Evolutionary conservation across 2,888 invertebrate species (phyloP), one percentile per base, ranked within the genome.

Genomic region (Lamproptera curius): DNA sequence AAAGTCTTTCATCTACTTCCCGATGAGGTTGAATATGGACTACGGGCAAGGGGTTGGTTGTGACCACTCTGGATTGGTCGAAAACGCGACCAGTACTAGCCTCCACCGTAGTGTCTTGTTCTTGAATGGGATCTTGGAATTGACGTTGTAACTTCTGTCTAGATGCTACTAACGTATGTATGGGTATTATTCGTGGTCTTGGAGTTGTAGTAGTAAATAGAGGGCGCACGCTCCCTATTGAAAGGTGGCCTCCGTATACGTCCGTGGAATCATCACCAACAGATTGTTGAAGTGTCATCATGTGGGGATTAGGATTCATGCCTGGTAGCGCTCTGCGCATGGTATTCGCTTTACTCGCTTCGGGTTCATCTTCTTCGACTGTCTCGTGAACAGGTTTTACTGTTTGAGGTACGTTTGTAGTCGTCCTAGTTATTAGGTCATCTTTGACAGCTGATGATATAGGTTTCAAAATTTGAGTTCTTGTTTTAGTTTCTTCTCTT

Each of bases 231-330:
- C 92, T 89, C 47, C 89, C 90, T 13, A 90, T 90, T 0, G 91
- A 91, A 10, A 91, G 73, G 16, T 92, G 90, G 26, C 90, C 89
- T 23, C 92, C 92, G 55, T 93, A 93, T 1, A 93, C 91, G 59
- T 93, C 93, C 1, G 91, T 89, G 2, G 91, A 89, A 63, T 93
- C 93, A 56, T 91, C 91, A 9, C 90, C 91, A 14, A 87, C 77
- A 0, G 90, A 90, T 63, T 92, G 92, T 56, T 89, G 90, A 8
- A 90, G 64, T 31, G 72, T 89, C 14, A 89, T 66, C 75, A 91
- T 84, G 52, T 90, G 91, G 43, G 91, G 89, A 51, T 89, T 86
- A 0, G 80, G 70, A 37, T 87, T 78, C n/a, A 90, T 91, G 42
- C 89, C 90, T 40, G 88, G 76, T 23, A 93, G 71, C 60, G 93